Evolutionary conservation across 2,797 vertebrate species (phyloP).

Genomic region (Limosa lapponica): DNA sequence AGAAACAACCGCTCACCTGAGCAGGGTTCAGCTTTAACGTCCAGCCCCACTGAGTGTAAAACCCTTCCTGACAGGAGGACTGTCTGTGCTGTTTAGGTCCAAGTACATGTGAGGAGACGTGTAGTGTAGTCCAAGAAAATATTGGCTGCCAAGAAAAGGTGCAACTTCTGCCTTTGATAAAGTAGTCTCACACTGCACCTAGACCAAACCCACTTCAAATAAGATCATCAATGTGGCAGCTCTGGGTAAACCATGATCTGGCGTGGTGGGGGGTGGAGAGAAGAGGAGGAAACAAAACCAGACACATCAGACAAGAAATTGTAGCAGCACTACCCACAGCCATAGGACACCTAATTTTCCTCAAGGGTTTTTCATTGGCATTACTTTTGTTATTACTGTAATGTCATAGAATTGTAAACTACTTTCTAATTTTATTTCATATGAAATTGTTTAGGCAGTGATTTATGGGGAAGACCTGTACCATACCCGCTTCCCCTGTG

Average conservation of each 20-base stretch:
- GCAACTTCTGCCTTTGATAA: neutral
- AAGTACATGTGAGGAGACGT: neutral
- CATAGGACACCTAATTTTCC: neutral
- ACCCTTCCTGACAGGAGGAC: neutral
- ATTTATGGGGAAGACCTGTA: neutral
- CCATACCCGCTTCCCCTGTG: fast-evolving
- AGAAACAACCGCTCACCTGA: neutral
- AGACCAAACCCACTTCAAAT: neutral
- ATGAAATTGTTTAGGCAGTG: neutral
- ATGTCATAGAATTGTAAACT: neutral
- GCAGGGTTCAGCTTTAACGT: neutral
- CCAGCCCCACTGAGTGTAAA: neutral
- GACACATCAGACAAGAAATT: neutral
- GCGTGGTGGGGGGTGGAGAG: fast-evolving
- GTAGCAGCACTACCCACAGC: neutral
- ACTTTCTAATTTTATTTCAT: neutral
- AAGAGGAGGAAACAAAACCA: neutral
- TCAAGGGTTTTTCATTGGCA: neutral
- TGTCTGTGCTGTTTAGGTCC: neutral
- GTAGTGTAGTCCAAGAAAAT: neutral
- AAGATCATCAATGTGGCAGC: neutral
- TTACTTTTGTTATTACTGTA: neutral
- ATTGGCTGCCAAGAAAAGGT: neutral
- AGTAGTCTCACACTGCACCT: neutral
- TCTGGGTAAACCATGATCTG: neutral